These are phyloP conservation scores for Cynopterus brachyotis DNA, from an alignment of 2,113 vertebrate genomes.

Conservation along the genomic window DNA sequence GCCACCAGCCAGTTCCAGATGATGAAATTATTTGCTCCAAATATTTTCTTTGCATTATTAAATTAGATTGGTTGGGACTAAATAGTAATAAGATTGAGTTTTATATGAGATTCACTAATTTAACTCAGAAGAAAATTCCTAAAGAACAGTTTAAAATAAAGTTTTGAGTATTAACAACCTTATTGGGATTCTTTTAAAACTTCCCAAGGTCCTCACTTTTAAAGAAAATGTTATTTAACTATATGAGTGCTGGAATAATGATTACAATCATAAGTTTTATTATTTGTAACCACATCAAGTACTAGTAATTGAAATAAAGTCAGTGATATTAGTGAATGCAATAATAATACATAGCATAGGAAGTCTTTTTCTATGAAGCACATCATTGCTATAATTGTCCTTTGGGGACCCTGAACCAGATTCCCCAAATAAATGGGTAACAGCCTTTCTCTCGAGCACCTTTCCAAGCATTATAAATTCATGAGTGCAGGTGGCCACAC, in stretches of 20 bases:
- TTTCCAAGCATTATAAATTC: not conserved
- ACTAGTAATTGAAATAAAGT: not conserved
- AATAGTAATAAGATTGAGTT: conserved; percentile 20
- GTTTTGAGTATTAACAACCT: not conserved
- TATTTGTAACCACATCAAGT: not conserved
- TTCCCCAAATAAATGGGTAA: not conserved
- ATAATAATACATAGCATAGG: not conserved
- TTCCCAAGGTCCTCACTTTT: not conserved
- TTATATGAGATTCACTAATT: conserved; percentile 36
- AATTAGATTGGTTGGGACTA: not conserved
- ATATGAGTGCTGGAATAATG: not conserved
- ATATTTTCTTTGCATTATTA: conserved; percentile 44
- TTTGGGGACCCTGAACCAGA: not conserved
- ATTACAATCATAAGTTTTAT: conserved; percentile 24
- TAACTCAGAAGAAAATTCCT: conserved; percentile 7
- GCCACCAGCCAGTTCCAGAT: conserved; percentile 14
- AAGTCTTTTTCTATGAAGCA: not conserved
- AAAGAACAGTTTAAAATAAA: conserved; percentile 29
- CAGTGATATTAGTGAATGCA: not conserved
- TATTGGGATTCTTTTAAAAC: not conserved
- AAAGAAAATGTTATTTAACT: conserved; percentile 26
- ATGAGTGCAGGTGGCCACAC: not conserved
- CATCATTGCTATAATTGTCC: not conserved
- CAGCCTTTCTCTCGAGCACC: not conserved
- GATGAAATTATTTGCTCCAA: conserved; percentile 54